Conservation (phyloP, 2,888 invertebrate genomes). For the Hirtodrosophila trivittata region DNA sequence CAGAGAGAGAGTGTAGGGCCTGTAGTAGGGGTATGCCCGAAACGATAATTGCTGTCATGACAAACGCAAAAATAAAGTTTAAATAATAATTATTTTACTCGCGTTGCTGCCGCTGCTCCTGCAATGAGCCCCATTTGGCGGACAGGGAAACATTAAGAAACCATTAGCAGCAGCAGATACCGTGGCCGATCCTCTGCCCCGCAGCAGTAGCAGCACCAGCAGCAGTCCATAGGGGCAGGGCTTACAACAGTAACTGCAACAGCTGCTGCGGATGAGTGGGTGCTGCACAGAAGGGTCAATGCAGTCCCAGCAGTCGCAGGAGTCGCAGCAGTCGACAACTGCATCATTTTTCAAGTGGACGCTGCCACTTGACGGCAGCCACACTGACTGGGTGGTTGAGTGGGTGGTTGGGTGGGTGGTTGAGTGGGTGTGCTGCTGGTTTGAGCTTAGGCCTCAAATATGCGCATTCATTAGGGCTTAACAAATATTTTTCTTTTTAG, state of each 20-base stretch:
- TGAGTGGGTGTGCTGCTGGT: neutral
- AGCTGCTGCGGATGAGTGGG: slow-evolving; percentile 69
- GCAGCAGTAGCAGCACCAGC: slow-evolving; percentile 38
- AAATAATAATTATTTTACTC: slow-evolving; percentile 74
- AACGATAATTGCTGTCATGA: slow-evolving; percentile 78
- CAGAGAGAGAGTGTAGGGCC: neutral
- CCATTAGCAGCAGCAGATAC: slow-evolving; percentile 71
- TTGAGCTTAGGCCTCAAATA: slow-evolving; percentile 54
- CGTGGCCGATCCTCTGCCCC: slow-evolving; percentile 2
- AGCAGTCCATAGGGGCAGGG: no score
- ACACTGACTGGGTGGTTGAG: slow-evolving; percentile 1
- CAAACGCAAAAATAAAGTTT: slow-evolving; percentile 76
- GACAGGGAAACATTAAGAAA: slow-evolving; percentile 70
- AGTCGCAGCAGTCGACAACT: slow-evolving; percentile 42
- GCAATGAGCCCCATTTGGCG: slow-evolving; percentile 35
- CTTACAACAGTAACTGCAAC: slow-evolving; percentile 48
- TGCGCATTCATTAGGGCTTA: slow-evolving; percentile 78
- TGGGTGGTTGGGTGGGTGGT: slow-evolving; percentile 6
- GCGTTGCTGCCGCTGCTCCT: slow-evolving; percentile 13
- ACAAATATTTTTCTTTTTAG: slow-evolving; percentile 63
- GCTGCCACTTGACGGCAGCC: slow-evolving; percentile 44
- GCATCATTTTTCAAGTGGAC: slow-evolving; percentile 75
- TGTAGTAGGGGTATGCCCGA: slow-evolving; percentile 30
- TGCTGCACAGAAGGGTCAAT: slow-evolving; percentile 65
- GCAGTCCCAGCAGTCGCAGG: slow-evolving; percentile 59